phyloP scores from a whole-genome alignment of 2,113 vertebrate genomes.

The Myiagra hebetior region DNA sequence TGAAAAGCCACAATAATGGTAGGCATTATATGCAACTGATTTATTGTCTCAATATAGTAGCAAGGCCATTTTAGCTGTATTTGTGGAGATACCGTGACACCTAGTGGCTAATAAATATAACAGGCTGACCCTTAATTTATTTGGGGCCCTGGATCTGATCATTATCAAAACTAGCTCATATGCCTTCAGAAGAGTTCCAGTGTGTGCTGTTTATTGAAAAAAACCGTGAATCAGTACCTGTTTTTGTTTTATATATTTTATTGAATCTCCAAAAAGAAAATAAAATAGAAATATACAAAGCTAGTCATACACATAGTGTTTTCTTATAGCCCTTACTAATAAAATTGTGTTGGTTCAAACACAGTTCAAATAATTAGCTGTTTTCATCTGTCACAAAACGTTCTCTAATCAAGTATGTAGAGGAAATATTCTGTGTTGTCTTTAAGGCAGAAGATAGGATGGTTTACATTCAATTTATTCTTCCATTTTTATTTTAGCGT shows the following conservation, averaged over 20 bases:
- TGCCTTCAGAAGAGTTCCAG: background rate
- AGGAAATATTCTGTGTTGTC: background rate
- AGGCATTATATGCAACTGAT: background rate
- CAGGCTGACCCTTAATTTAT: background rate
- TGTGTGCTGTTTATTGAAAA: background rate
- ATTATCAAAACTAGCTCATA: background rate
- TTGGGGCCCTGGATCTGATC: background rate
- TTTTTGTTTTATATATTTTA: background rate
- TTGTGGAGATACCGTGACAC: conserved; percentile 24
- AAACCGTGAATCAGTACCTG: rapidly evolving
- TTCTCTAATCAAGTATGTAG: background rate
- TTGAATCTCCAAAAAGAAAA: background rate
- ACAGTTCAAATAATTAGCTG: background rate
- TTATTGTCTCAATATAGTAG: background rate
- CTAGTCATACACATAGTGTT: background rate
- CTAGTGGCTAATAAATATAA: background rate
- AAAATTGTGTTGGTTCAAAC: background rate
- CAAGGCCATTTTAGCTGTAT: background rate
- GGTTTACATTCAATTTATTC: background rate
- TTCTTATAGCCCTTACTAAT: background rate
- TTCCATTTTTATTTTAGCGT: background rate
- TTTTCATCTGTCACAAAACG: background rate
- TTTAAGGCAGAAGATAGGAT: background rate
- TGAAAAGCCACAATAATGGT: background rate
- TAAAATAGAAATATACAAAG: background rate